These are phyloP conservation scores for Cantharis flavilabris DNA, from an alignment of 2,888 invertebrate genomes.

Conservation along the genomic window DNA sequence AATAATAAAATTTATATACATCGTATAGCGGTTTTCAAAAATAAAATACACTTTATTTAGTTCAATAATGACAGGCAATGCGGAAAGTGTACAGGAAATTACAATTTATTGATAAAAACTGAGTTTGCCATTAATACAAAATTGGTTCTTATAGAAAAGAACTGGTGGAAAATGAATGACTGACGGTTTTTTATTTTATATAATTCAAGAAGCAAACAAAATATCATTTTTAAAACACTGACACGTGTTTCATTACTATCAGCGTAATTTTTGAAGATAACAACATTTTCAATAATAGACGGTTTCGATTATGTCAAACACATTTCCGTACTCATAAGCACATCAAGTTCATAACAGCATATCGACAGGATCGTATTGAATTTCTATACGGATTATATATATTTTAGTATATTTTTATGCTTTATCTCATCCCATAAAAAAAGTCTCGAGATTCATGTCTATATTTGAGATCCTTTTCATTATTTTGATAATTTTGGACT, in stretches of 20 bases:
- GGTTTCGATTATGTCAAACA: not conserved
- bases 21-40: not conserved
- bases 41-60: not conserved
- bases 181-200: not conserved
- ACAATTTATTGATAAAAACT: conserved; percentile 8
- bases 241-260: not conserved
- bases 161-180: not conserved
- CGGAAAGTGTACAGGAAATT: conserved; percentile 9
- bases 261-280: too few relatives aligned
- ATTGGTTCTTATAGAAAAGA: not conserved
- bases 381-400: too few relatives aligned
- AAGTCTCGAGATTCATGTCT: not conserved
- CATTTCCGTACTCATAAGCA: not conserved
- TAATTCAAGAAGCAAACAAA: not conserved
- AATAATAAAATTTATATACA: not conserved
- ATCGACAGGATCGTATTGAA: not conserved
- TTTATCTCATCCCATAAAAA: too few relatives aligned
- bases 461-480: too few relatives aligned
- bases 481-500: too few relatives aligned
- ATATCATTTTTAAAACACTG: not conserved
- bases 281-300: not conserved
- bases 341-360: not conserved
- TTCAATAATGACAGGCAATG: not conserved
- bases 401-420: too few relatives aligned
- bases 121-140: conserved; percentile 2